phyloP scores from a whole-genome alignment of 2,797 vertebrate genomes.

The Poecilia picta region DNA sequence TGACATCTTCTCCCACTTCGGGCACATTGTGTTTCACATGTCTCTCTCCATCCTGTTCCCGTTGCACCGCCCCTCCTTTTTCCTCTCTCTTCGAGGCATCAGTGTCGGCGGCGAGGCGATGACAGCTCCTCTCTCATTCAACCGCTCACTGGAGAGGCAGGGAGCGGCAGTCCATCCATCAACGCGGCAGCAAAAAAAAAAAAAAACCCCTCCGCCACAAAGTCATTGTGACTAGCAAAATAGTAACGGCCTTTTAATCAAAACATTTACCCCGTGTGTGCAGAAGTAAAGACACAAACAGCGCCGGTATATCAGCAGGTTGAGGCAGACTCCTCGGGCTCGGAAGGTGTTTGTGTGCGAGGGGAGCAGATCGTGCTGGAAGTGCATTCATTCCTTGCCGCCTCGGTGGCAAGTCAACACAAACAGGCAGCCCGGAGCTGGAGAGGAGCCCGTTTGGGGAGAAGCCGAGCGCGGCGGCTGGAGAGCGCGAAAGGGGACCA shows the following conservation, averaged over 20 bases:
- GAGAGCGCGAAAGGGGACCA: conserved; percentile 50
- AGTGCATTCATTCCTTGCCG: conserved; percentile 72
- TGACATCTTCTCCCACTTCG: conserved; percentile 61
- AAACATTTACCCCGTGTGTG: conserved; percentile 76
- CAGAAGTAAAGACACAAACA: conserved; percentile 72
- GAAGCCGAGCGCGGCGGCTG: conserved; percentile 65
- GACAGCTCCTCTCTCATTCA: conserved; percentile 77
- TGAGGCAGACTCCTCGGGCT: conserved; percentile 66
- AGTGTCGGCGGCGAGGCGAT: conserved; percentile 65
- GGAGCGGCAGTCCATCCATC: conserved; percentile 76
- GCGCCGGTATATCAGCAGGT: conserved; percentile 72
- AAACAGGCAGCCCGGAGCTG: conserved; percentile 61
- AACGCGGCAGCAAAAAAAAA: conserved; percentile 65
- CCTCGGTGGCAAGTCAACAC: conserved; percentile 66
- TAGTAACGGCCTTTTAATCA: conserved; percentile 81
- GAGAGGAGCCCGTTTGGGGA: conserved; percentile 55
- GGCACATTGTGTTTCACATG: conserved; percentile 49
- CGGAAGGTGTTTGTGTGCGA: conserved; percentile 55
- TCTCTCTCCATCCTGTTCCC: conserved; percentile 48
- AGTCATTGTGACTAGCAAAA: conserved; percentile 80
- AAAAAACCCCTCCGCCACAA: conserved; percentile 75
- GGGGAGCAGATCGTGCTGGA: conserved; percentile 34
- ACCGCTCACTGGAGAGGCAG: conserved; percentile 69
- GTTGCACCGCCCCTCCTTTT: conserved; percentile 19
- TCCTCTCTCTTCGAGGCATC: conserved; percentile 50